A percentile compares a stretch with the other conserved stretches of the same genome.
phyloP scores from a whole-genome alignment of 2,113 vertebrate species.

The Centropus unirufus region DNA sequence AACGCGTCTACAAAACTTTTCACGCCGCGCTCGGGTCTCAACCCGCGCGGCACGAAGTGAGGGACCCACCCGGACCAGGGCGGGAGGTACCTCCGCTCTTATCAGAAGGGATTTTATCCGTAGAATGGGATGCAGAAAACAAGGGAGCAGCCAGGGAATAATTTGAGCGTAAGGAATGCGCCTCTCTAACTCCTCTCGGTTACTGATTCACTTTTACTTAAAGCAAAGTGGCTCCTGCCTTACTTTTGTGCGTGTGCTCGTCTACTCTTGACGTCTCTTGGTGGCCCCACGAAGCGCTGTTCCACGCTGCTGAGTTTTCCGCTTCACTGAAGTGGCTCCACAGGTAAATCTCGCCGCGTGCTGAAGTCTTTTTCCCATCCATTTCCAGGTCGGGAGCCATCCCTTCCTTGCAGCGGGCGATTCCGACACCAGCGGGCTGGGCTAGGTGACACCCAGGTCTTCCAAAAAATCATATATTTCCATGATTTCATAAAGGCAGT shows the following conservation, averaged over 20 bases:
- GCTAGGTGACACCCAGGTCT: neutral
- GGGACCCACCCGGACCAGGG: neutral
- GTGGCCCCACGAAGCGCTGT: neutral
- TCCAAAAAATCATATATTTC: neutral
- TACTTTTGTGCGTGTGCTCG: neutral
- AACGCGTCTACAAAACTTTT: neutral
- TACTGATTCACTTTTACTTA: neutral
- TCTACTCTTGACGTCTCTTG: neutral
- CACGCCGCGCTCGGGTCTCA: neutral
- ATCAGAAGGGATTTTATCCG: no score
- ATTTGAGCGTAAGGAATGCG: neutral
- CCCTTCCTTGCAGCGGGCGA: neutral
- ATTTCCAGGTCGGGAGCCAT: neutral
- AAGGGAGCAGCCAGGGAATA: neutral
- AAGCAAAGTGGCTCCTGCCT: neutral
- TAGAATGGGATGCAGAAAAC: neutral
- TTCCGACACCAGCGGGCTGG: neutral
- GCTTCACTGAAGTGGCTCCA: neutral
- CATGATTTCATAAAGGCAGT: neutral
- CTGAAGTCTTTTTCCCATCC: neutral
- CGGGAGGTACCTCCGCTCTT: neutral
- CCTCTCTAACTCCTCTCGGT: neutral
- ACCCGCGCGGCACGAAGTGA: neutral
- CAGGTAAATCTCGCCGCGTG: neutral
- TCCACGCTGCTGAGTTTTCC: neutral